Evolutionary conservation across 2,888 invertebrate species (phyloP).

Genomic region (Apodemia zela): DNA sequence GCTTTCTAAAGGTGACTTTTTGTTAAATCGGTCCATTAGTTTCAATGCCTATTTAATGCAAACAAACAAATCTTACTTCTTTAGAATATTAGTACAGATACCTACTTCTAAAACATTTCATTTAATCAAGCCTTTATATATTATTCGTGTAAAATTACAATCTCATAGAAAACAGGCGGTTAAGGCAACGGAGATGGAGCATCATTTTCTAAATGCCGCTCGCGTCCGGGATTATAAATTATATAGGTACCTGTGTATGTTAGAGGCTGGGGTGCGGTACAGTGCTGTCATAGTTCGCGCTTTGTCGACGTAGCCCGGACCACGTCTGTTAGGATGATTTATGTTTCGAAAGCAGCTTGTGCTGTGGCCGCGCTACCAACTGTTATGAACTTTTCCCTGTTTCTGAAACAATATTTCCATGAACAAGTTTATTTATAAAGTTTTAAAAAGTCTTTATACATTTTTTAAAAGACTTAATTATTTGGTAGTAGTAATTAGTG

Average conservation of each 20-base stretch:
- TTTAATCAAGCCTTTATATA: background rate
- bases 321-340: slow-evolving; percentile 37
- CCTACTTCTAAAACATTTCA: slow-evolving; percentile 24
- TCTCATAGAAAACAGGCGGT: slow-evolving; percentile 36
- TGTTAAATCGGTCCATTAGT: no score
- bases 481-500: no score
- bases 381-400: slow-evolving; percentile 30
- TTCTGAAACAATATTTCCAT: slow-evolving; percentile 31
- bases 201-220: slow-evolving; percentile 43
- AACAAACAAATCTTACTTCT: no score
- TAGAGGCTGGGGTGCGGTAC: slow-evolving; percentile 34
- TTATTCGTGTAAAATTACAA: slow-evolving; percentile 40
- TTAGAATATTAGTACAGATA: no score
- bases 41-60: no score
- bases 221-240: slow-evolving; percentile 42
- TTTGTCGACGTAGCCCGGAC: slow-evolving; percentile 33
- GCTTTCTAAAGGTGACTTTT: no score
- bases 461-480: background rate
- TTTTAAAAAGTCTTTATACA: background rate
- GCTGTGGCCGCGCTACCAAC: slow-evolving; percentile 31
- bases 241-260: slow-evolving; percentile 40
- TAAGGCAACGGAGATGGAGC: slow-evolving; percentile 42
- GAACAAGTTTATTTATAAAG: slow-evolving; percentile 25
- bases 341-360: slow-evolving; percentile 32
- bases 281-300: slow-evolving; percentile 33